phyloP scores from a whole-genome alignment of 2,888 invertebrate species.

The Polietes domitor region DNA sequence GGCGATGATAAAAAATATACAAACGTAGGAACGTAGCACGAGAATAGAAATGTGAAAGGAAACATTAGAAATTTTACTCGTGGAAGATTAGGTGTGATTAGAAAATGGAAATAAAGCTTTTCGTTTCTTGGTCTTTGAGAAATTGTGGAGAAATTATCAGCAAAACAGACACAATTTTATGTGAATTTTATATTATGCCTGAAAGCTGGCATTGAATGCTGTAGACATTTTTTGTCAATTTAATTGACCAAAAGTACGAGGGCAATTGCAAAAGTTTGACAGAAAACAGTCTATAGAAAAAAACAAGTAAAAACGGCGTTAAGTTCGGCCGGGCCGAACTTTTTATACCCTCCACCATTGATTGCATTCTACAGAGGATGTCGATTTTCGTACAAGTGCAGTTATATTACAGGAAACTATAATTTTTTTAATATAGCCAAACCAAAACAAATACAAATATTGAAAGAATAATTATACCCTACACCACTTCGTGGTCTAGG shows the following conservation, averaged over 20 bases:
- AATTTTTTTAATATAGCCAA: too few species aligned
- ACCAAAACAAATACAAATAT: too few species aligned
- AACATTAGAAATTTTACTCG: neutral
- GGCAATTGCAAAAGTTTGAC: neutral
- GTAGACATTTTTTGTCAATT: neutral
- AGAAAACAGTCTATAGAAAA: too few species aligned
- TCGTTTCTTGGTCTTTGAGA: neutral
- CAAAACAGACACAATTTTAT: neutral
- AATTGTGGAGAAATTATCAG: slow-evolving; percentile 19
- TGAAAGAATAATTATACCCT: too few species aligned
- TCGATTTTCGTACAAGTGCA: too few species aligned
- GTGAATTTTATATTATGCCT: slow-evolving; percentile 14
- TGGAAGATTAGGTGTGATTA: slow-evolving; percentile 24
- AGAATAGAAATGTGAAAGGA: slow-evolving; percentile 19
- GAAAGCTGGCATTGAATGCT: neutral
- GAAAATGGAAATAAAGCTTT: slow-evolving; percentile 21
- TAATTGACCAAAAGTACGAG: neutral
- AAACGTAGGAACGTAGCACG: neutral
- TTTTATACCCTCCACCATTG: too few species aligned
- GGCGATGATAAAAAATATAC: slow-evolving; percentile 29
- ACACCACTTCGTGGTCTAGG: too few species aligned
- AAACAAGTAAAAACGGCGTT: too few species aligned
- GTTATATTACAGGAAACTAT: too few species aligned
- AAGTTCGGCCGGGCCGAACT: too few species aligned
- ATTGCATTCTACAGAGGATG: too few species aligned